Evolutionary conservation across 2,888 invertebrate species (phyloP).

Genomic region (Amphipyra berbera): DNA sequence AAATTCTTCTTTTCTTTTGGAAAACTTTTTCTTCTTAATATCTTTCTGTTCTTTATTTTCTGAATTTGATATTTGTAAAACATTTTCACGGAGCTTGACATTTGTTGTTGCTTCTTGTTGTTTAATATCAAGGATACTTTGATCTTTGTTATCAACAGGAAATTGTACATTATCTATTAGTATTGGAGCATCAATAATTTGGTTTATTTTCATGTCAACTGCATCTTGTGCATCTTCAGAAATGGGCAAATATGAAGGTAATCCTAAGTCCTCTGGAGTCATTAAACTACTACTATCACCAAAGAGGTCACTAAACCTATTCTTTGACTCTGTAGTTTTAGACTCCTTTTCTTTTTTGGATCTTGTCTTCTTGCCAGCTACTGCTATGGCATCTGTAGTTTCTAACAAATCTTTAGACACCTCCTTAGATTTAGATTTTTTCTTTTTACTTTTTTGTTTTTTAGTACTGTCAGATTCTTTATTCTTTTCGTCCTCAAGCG

Average conservation of each 20-base stretch:
- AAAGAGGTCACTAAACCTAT: slow-evolving; percentile 80
- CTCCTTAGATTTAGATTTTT: slow-evolving; percentile 58
- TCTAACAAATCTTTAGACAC: slow-evolving; percentile 43
- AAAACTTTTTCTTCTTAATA: slow-evolving; percentile 14
- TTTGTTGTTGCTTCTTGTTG: background rate
- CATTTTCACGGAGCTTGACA: slow-evolving; percentile 2
- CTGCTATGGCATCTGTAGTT: slow-evolving; percentile 22
- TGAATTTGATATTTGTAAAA: slow-evolving; percentile 13
- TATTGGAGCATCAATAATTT: slow-evolving; percentile 21
- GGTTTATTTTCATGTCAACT: slow-evolving; percentile 62
- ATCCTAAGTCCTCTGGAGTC: slow-evolving; percentile 82
- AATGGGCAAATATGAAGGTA: slow-evolving; percentile 67
- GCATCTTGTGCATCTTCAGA: slow-evolving; percentile 81
- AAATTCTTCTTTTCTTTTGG: background rate
- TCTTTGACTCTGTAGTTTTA: slow-evolving; percentile 60
- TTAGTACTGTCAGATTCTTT: slow-evolving; percentile 51
- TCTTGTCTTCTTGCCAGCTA: slow-evolving; percentile 55
- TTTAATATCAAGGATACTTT: slow-evolving; percentile 7
- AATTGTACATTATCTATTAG: background rate
- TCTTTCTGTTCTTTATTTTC: slow-evolving; percentile 13
- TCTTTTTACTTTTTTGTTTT: slow-evolving; percentile 66
- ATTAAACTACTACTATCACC: slow-evolving; percentile 84
- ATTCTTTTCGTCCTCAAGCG: slow-evolving; percentile 12
- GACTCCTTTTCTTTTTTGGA: slow-evolving; percentile 59
- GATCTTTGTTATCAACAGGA: background rate